These are phyloP conservation scores for Himalopsyche kuldschensis DNA, from an alignment of 2,888 invertebrate genomes.

Conservation along the genomic window DNA sequence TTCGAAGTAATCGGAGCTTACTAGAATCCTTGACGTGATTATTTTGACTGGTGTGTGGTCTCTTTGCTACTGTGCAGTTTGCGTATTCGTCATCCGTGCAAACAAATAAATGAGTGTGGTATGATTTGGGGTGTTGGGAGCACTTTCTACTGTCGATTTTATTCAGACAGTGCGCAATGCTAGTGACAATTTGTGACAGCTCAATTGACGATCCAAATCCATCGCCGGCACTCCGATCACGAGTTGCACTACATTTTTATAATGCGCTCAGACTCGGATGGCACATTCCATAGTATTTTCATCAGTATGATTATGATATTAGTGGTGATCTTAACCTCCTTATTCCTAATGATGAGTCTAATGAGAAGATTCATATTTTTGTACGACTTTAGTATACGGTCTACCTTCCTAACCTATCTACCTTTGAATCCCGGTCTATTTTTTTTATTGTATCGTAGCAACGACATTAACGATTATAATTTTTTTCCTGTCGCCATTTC, in stretches of 20 bases:
- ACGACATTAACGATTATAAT: too few species aligned
- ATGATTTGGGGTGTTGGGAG: not conserved
- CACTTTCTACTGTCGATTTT: not conserved
- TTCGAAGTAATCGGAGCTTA: not conserved
- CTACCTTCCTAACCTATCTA: too few species aligned
- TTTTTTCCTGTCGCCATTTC: too few species aligned
- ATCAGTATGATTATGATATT: too few species aligned
- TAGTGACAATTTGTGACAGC: not conserved
- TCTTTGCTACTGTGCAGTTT: not conserved
- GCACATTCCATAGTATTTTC: not conserved
- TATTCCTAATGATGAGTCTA: too few species aligned
- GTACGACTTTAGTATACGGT: too few species aligned
- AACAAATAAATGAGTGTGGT: not conserved
- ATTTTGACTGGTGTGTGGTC: not conserved
- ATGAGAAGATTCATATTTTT: too few species aligned
- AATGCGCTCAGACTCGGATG: not conserved
- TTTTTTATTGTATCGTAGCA: too few species aligned
- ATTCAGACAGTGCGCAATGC: not conserved
- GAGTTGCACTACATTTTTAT: not conserved
- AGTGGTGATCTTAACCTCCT: too few species aligned
- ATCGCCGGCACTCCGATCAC: not conserved
- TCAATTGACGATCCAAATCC: not conserved
- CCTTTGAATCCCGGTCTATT: too few species aligned
- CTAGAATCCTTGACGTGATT: not conserved
- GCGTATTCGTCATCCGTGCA: not conserved